Conservation (phyloP, 37 sponge, comb jelly and placozoan genomes). For the Hexactinellida sp. region DNA sequence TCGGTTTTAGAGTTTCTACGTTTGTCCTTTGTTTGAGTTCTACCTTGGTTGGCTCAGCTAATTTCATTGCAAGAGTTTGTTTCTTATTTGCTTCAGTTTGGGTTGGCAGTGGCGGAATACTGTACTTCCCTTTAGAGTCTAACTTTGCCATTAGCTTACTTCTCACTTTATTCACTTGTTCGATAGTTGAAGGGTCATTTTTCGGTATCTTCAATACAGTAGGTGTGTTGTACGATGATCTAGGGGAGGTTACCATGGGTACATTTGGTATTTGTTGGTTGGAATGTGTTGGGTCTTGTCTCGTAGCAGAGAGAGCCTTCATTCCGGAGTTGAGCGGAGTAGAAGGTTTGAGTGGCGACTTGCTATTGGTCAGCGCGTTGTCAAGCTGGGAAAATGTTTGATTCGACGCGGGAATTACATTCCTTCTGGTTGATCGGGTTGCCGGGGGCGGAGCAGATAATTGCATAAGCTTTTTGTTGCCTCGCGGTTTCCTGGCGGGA, state of each 20-base stretch:
- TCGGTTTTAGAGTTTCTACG: background rate
- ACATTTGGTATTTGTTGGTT: background rate
- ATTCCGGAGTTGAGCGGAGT: background rate
- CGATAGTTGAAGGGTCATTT: background rate
- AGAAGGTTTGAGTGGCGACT: slow-evolving; percentile 3
- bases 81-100: background rate
- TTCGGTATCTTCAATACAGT: background rate
- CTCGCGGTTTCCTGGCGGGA: background rate
- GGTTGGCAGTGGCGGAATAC: background rate
- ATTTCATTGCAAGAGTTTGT: background rate
- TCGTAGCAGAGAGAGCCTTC: background rate
- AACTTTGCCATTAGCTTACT: background rate
- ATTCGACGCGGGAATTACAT: background rate
- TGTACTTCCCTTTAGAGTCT: background rate
- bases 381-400: background rate
- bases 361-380: background rate
- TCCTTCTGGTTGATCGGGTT: background rate
- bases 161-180: background rate
- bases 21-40: background rate
- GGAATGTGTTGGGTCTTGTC: background rate
- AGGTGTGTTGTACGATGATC: background rate
- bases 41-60: background rate
- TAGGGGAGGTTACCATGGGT: background rate
- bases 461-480: background rate
- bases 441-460: background rate